Evolutionary conservation across 2,113 vertebrate genomes (phyloP), one percentile per base, ranked within the genome.

Genomic region (Vombatus ursinus): DNA sequence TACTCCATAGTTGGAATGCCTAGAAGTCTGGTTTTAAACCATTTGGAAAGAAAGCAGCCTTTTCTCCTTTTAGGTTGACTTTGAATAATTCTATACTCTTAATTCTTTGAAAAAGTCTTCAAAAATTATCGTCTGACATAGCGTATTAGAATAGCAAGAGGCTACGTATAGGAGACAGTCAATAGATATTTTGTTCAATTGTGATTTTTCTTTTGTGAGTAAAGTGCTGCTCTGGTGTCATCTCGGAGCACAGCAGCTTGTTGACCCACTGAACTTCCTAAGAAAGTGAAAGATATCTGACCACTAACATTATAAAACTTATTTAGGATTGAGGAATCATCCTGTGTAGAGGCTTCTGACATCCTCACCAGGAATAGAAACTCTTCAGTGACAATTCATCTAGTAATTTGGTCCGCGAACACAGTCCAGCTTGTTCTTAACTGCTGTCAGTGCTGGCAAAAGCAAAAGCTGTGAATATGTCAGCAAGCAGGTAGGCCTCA

Each of bases 301-400:
- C 12, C 25, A 49, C 47, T 44, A 84, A 23, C 31, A 91, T 6
- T 92, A 94, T 77, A 91, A 93, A 95, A 53, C 92, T 92, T 91
- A 93, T 52, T 94, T 93, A 90, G 68, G 92, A 96, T 8, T 44
- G 31, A 91, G 91, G 61, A 91, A 91, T 26, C 92, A 93, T 52
- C 23, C 1, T 37, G 26, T 90, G 68, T 23, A 94, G 84, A 95
- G 92, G 94, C 28, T 90, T 97, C n/a, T 91, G 16, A 54, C 54
- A 49, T 23, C 51, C 90, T 11, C 94, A 95, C 28, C 52, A 96
- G 96, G 44, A 95, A 90, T 97, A 97, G 97, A 96, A 50, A 94
- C 96, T 93, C 50, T 57, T 31, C 52, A 95, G 54, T 53, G 52
- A 90, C 19, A 90, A 91, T 92, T 97, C 52, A 77, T 52, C 77